Evolutionary conservation across 2,113 vertebrate species (phyloP).

Genomic region (Paradoxurus hermaphroditus): DNA sequence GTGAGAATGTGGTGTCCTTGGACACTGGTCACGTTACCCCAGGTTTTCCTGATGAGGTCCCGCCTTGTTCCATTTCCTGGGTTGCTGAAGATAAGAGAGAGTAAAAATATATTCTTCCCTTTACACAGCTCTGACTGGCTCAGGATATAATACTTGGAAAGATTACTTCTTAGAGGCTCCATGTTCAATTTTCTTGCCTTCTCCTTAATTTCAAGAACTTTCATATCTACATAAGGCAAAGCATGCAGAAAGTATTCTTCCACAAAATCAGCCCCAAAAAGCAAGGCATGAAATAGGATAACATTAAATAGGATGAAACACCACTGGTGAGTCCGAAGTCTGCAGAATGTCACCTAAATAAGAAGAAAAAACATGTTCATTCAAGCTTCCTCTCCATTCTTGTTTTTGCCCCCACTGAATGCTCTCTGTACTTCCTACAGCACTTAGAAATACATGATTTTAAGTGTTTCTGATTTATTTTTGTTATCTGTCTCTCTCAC

Average conservation of each 20-base stretch:
- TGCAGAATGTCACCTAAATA: constrained; percentile 86
- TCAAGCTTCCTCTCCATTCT: background rate
- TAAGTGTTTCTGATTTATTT: background rate
- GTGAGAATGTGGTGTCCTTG: constrained; percentile 78
- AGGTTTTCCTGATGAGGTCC: constrained; percentile 86
- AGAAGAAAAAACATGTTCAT: background rate
- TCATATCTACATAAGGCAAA: constrained; percentile 85
- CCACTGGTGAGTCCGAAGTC: constrained; percentile 93
- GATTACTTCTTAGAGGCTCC: constrained; percentile 81
- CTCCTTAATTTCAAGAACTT: constrained; percentile 86
- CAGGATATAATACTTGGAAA: constrained; percentile 81
- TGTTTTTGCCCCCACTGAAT: background rate
- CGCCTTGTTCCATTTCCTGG: constrained; percentile 85
- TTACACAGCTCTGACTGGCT: constrained; percentile 81
- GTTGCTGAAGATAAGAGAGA: constrained; percentile 86
- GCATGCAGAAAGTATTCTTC: constrained; percentile 92
- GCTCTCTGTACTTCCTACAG: background rate
- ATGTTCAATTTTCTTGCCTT: constrained; percentile 87
- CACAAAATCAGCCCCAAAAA: constrained; percentile 93
- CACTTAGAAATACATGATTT: background rate
- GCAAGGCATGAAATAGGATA: constrained; percentile 90
- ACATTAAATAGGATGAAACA: constrained; percentile 94
- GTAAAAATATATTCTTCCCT: constrained; percentile 86
- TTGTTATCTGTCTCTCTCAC: background rate
- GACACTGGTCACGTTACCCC: constrained; percentile 87